A percentile compares a stretch with the other conserved stretches of the same genome.
These are phyloP conservation scores for Pogoniulus pusillus DNA, from an alignment of 2,797 vertebrate genomes.

Conservation along the genomic window DNA sequence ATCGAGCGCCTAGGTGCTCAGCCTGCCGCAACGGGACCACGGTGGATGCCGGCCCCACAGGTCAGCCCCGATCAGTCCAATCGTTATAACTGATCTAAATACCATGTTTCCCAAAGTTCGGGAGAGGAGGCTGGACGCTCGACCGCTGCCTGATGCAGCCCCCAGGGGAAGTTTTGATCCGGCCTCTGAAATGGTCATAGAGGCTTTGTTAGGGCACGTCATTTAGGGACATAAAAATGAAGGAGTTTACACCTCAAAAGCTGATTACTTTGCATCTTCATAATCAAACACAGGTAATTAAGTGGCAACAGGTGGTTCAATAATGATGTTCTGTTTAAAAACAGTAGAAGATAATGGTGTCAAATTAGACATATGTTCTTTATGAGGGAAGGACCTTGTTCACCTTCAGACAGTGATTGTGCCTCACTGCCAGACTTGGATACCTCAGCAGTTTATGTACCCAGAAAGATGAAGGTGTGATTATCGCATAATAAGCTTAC, in stretches of 20 bases:
- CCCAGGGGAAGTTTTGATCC: neutral
- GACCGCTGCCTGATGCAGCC: neutral
- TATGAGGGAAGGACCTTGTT: conserved; percentile 18
- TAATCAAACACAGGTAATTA: conserved; percentile 40
- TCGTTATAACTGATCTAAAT: neutral
- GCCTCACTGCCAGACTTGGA: conserved; percentile 25
- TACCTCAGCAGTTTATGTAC: conserved; percentile 59
- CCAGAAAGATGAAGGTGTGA: conserved; percentile 64
- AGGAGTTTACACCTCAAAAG: neutral
- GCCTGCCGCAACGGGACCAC: neutral
- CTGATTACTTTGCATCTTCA: neutral
- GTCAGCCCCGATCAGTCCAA: neutral
- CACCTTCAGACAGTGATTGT: conserved; percentile 31
- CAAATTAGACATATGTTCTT: conserved; percentile 20
- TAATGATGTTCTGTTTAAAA: conserved; percentile 43
- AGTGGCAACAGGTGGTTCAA: conserved; percentile 33
- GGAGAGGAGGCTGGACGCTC: neutral
- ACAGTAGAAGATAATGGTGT: conserved; percentile 21
- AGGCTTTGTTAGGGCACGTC: neutral
- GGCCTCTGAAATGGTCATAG: neutral
- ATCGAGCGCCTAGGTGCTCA: neutral
- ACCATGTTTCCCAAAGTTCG: neutral
- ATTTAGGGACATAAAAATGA: neutral
- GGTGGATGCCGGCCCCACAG: neutral
- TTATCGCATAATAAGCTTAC: conserved; percentile 64